These are phyloP conservation scores for Xestia sexstrigata DNA, from an alignment of 2,888 invertebrate genomes.

Conservation along the genomic window DNA sequence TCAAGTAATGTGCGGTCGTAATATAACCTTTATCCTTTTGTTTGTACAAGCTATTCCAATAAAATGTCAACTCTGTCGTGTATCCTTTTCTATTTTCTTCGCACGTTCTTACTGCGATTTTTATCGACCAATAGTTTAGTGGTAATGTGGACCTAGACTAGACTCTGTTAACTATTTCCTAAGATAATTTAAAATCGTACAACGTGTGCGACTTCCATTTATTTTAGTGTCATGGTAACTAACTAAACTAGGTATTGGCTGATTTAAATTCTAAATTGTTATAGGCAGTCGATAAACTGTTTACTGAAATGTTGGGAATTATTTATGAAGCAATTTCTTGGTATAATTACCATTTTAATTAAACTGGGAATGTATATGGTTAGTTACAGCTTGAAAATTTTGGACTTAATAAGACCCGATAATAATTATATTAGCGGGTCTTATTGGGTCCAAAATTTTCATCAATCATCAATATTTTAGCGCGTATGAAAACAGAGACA, in stretches of 20 bases:
- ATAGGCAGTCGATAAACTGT: not conserved
- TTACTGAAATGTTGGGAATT: not conserved
- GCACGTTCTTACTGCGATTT: constrained; percentile 43
- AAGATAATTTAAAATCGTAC: constrained; percentile 36
- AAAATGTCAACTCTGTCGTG: constrained; percentile 32
- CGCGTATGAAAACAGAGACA: not conserved
- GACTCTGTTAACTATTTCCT: constrained; percentile 39
- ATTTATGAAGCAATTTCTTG: not conserved
- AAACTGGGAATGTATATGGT: no score
- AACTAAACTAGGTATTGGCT: constrained; percentile 3
- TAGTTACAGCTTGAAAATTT: no score
- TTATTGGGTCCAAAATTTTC: not conserved
- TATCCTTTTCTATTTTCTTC: constrained; percentile 26
- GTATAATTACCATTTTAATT: no score
- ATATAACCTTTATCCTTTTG: constrained; percentile 18
- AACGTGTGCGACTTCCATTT: constrained; percentile 21
- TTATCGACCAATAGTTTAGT: constrained; percentile 45
- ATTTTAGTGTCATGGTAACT: constrained; percentile 19
- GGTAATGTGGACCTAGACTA: constrained; percentile 25
- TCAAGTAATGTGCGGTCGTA: constrained; percentile 13
- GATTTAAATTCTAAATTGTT: constrained; percentile 31
- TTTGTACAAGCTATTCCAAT: constrained; percentile 33
- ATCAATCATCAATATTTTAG: no score
- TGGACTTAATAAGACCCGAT: no score
- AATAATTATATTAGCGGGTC: constrained; percentile 1